These are phyloP conservation scores for Drosophila incognita DNA, from an alignment of 2,888 invertebrate species.

Conservation along the genomic window DNA sequence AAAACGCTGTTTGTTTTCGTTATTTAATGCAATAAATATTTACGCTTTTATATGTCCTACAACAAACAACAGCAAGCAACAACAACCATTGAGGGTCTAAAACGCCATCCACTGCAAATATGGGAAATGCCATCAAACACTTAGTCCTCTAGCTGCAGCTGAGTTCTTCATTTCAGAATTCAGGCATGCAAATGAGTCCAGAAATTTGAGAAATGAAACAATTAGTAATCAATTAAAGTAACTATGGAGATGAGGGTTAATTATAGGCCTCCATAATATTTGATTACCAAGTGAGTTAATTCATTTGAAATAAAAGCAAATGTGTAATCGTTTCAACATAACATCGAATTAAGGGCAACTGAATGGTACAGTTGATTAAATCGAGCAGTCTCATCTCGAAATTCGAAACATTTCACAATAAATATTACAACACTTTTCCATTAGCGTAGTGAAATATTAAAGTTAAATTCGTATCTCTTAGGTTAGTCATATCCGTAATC, in stretches of 20 bases:
- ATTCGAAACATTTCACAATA: not conserved
- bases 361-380: not conserved
- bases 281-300: not conserved
- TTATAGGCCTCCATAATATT: not conserved
- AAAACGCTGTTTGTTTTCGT: slow-evolving; percentile 79
- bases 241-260: not conserved
- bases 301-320: not conserved
- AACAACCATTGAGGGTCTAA: not conserved
- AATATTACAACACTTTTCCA: not conserved
- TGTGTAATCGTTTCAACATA: not conserved
- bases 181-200: not conserved
- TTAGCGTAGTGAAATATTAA: not conserved
- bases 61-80: slow-evolving; percentile 6
- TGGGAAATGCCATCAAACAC: not conserved
- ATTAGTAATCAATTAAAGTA: not conserved
- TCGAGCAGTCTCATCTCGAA: not conserved
- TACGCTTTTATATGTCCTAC: slow-evolving; percentile 57
- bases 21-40: slow-evolving; percentile 79
- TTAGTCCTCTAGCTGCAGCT: not conserved
- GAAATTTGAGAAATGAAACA: not conserved
- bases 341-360: not conserved
- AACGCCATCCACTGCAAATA: slow-evolving; percentile 1
- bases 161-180: not conserved
- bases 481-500: not conserved
- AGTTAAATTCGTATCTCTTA: not conserved